Evolutionary conservation across 2,888 invertebrate genomes (phyloP).

Genomic region (Resseliella maxima): DNA sequence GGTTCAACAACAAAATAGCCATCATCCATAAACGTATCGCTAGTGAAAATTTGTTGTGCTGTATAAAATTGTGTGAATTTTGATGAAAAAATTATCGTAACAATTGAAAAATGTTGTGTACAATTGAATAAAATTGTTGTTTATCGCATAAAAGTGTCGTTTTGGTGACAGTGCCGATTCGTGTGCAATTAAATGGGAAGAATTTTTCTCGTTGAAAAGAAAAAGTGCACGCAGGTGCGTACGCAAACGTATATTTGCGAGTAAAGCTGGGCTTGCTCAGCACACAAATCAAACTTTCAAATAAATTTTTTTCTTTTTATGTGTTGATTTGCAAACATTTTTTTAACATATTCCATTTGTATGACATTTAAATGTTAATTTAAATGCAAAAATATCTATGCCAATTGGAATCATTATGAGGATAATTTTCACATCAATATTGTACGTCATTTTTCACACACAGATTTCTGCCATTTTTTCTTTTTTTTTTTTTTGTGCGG

Average conservation of each 20-base stretch:
- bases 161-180: slow-evolving; percentile 29
- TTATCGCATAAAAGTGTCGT: background rate
- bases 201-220: slow-evolving; percentile 15
- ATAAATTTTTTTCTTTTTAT: slow-evolving; percentile 10
- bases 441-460: background rate
- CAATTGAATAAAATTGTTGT: slow-evolving; percentile 30
- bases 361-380: background rate
- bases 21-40: slow-evolving; percentile 47
- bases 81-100: background rate
- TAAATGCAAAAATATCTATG: background rate
- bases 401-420: background rate
- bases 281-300: background rate
- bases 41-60: background rate
- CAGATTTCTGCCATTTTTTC: slow-evolving; percentile 32
- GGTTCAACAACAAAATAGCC: slow-evolving; percentile 30
- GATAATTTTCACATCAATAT: background rate
- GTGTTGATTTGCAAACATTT: background rate
- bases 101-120: slow-evolving; percentile 9
- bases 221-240: slow-evolving; percentile 90
- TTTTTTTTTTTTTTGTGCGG: background rate
- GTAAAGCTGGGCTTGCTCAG: slow-evolving; percentile 90
- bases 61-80: background rate
- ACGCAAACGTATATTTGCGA: slow-evolving; percentile 92
- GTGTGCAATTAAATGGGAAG: slow-evolving; percentile 54
- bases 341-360: background rate